Conservation (phyloP, 2,888 invertebrate species). For the Cancer borealis region DNA sequence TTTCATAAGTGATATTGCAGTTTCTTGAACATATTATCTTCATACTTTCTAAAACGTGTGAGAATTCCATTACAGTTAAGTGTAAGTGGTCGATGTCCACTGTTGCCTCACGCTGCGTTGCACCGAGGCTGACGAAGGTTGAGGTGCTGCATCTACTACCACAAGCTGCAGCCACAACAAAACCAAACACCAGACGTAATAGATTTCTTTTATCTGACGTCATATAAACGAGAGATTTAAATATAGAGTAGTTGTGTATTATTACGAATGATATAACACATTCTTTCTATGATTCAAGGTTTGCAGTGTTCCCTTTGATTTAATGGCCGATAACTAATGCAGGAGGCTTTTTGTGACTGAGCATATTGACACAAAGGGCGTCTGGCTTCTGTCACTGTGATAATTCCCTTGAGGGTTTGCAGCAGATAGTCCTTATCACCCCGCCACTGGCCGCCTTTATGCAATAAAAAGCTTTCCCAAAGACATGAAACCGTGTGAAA, state of each 20-base stretch:
- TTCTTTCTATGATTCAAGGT: neutral
- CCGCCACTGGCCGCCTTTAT: neutral
- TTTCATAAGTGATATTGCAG: neutral
- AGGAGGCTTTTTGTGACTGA: neutral
- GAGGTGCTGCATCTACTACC: neutral
- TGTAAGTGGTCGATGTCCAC: neutral
- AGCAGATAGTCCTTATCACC: neutral
- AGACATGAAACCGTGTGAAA: neutral
- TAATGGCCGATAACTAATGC: neutral
- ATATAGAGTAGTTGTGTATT: neutral
- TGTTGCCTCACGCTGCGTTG: neutral
- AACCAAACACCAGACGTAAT: neutral
- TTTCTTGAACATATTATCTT: neutral
- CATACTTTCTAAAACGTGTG: neutral
- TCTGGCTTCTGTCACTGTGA: slow-evolving; percentile 46
- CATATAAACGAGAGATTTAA: neutral
- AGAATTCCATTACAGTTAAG: neutral
- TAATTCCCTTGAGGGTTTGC: slow-evolving; percentile 35
- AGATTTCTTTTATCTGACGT: neutral
- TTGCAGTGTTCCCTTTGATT: neutral
- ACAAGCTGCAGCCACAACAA: neutral
- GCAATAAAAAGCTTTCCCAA: neutral
- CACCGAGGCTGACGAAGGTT: neutral
- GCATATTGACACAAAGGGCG: slow-evolving; percentile 44
- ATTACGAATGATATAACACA: slow-evolving; percentile 24